Evolutionary conservation across 2,888 invertebrate species (phyloP), one percentile per base, ranked within the genome.

Genomic region (Chrysomela aeneicollis): DNA sequence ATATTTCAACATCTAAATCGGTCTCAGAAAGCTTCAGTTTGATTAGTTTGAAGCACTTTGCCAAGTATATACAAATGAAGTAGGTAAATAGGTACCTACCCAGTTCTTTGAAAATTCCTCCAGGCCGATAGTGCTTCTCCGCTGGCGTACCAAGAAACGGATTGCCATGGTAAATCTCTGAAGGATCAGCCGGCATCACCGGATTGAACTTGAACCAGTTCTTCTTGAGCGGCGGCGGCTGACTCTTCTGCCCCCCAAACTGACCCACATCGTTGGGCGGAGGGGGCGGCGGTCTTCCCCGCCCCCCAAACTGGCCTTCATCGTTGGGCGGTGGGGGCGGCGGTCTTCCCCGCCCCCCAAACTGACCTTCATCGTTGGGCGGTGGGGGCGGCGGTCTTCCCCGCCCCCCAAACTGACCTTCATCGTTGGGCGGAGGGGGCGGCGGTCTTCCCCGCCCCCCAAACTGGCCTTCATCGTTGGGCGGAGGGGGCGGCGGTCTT

Each of bases 161-260:
- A 61, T 70, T 68, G n/a, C 37, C 55, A 10, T 47, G 54, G 35
- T 61, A 66, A 9, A 68, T 57, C 10, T 60, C 57, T 0, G 62
- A 52, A 2, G 63, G 68, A 19, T 70, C 66, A 0, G 66, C 51
- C 1, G 66, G 66, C 9, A 32, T 9, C n/a, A 51, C 61, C 12
- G 70, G 68, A 3, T 63, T 64, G 32, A 69, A 69, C 42, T 66
- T 59, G 12, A 57, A 47, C 22, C 42, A 4, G 30, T 26, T 57
- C 26, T 26, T 57, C 18, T 53, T 53, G n/a, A 61, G 57, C 1
- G 67, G 64, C 26, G 63, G 47, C 9, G 46, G 57, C 9, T 59
- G 46, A 8, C 70, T 70, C 55, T 68, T 70, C n/a, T n/a, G n/a
- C 32, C 71, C 70, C 22, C 66, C 65, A 21, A 59, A 69, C 37